phyloP scores from a whole-genome alignment of 2,888 invertebrate genomes.

The Tiliacea citrago region DNA sequence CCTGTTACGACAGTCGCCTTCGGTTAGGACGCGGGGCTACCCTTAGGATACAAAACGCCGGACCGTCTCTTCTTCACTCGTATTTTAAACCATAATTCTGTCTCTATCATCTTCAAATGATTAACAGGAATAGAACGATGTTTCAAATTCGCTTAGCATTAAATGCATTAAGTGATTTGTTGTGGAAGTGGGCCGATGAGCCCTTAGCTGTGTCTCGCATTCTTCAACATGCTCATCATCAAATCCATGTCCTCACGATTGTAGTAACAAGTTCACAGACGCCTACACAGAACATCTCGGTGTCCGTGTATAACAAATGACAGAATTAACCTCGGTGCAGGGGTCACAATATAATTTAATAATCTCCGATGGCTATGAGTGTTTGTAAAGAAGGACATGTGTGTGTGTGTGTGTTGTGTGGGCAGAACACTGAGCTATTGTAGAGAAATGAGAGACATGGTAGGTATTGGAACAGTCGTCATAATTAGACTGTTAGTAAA shows the following conservation, averaged over 20 bases:
- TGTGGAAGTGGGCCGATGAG: too few relatives aligned
- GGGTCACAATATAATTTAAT: constrained; percentile 68
- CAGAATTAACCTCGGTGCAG: constrained; percentile 63
- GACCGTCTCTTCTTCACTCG: too few relatives aligned
- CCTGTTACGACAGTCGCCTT: too few relatives aligned
- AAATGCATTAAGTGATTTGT: too few relatives aligned
- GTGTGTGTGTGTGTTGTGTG: constrained; percentile 36
- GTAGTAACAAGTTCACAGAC: background rate
- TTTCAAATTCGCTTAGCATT: too few relatives aligned
- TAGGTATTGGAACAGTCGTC: background rate
- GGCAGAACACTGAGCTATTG: constrained; percentile 37
- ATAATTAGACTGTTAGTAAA: constrained; percentile 2
- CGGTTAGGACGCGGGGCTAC: too few relatives aligned
- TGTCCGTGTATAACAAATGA: constrained; percentile 38
- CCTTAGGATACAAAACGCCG: too few relatives aligned
- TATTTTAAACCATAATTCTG: too few relatives aligned
- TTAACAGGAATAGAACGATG: too few relatives aligned
- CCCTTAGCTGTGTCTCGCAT: background rate
- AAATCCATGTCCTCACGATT: background rate
- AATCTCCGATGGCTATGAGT: constrained; percentile 34
- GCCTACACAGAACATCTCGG: constrained; percentile 23
- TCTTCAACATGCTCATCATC: background rate
- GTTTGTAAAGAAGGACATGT: constrained; percentile 7
- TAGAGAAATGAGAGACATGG: constrained; percentile 4
- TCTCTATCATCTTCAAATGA: too few relatives aligned